phyloP scores from a whole-genome alignment of 1,140 invertebrate genomes.

The Procambarus virginalis region DNA sequence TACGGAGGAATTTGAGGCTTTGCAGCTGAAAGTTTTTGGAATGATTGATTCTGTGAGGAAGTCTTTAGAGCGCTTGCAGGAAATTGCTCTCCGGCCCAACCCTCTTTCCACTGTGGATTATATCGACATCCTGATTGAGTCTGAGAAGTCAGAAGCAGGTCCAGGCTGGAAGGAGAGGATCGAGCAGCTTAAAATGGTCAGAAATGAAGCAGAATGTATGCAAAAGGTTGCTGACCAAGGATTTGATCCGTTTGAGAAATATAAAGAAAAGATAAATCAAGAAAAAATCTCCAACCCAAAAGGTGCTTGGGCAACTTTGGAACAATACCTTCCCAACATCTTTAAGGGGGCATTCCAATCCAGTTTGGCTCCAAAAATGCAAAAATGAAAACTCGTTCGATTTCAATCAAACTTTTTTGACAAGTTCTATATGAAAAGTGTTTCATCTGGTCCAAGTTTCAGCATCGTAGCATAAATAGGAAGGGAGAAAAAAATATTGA shows the following conservation, averaged over 20 bases:
- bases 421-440: too few species aligned
- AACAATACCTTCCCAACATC: too few species aligned
- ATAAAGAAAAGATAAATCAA: too few species aligned
- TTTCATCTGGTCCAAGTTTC: too few species aligned
- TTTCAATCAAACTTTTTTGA: too few species aligned
- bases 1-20: not conserved
- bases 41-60: not conserved
- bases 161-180: not conserved
- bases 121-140: slow-evolving; percentile 51
- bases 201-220: not conserved
- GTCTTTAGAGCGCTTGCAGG: slow-evolving; percentile 13
- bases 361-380: too few species aligned
- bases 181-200: not conserved
- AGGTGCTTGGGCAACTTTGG: too few species aligned
- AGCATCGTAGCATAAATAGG: too few species aligned
- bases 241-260: not conserved
- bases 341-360: too few species aligned
- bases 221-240: not conserved
- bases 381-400: too few species aligned
- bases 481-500: too few species aligned
- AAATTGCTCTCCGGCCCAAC: slow-evolving; percentile 40
- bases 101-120: slow-evolving; percentile 42
- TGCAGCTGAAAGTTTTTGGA: slow-evolving; percentile 4
- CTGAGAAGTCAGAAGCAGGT: slow-evolving; percentile 15
- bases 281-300: too few species aligned